Base-by-base conservation (phyloP, 2,797 vertebrate species). In the Parotocinclus haroldoi region DNA sequence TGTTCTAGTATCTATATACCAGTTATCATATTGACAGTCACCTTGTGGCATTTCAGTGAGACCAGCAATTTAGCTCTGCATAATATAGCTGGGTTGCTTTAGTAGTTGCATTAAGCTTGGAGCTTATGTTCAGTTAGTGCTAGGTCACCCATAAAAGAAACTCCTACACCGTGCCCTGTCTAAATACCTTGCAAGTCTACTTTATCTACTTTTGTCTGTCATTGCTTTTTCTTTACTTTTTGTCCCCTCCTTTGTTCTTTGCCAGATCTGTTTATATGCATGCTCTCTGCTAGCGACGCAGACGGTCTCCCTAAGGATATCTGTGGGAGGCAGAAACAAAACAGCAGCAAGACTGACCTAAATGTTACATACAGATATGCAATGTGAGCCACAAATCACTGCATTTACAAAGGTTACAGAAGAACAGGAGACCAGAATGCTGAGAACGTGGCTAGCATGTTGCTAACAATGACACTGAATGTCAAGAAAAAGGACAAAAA, bases 301-400 rank as follows among this genome's bases (percentile, higher is more conserved):
- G 60, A 75, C 67, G 18, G 42, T 71, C 58, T 78, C 73, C 70
- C 70, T 60, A 55, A 75, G 73, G 76, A 71, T 58, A 76, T 42
- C 58, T 59, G 49, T 71, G 64, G 70, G 68, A 75, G 68, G 73
- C 63, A 72, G 68, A 76, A 73, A 70, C 72, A 66, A 73, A 72
- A 78, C 68, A 75, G 56, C 37, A 69, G 67, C 70, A 71, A 68
- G 69, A 38, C 17, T 73, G 73, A 76, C 76, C 76, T 66, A 76
- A 70, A 73, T 78, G 71, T 73, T 75, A 65, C 61, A 59, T 76
- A 68, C 73, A 63, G 69, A 68, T 40, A 50, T 63, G 65, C 63
- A 70, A 68, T 40, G 60, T 60, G 58, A 75, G 61, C 59, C 40
- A 67, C 72, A 72, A 72, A 67, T 68, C 63, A 48, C 59, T 48